Percentiles rank a stretch among this genome's conserved stretches.
Conservation (phyloP, 1,140 invertebrate genomes). For the Pectinophora gossypiella region DNA sequence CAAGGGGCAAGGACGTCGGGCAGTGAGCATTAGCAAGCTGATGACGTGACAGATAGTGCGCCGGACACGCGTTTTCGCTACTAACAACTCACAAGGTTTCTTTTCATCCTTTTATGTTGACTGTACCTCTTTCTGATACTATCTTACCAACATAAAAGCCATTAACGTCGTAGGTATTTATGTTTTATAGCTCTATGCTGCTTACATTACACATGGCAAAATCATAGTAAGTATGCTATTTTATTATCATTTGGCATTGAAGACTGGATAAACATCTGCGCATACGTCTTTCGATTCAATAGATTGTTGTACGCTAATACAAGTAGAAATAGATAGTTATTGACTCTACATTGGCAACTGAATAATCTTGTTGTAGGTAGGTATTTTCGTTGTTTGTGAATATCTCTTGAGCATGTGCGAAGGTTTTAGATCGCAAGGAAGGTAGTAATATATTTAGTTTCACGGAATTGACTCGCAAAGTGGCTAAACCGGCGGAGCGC, state of each 20-base stretch:
- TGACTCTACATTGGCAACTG: not conserved
- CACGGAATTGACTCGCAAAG: not conserved
- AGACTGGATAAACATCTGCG: slow-evolving; percentile 21
- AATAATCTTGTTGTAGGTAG: too few relatives aligned
- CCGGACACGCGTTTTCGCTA: slow-evolving; percentile 17
- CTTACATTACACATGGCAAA: not conserved
- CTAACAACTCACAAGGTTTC: slow-evolving; percentile 4
- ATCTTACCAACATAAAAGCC: not conserved
- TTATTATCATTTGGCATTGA: slow-evolving; percentile 27
- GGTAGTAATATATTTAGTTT: not conserved
- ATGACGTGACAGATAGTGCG: slow-evolving; percentile 31
- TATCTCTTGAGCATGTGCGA: too few relatives aligned
- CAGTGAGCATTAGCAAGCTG: slow-evolving; percentile 30
- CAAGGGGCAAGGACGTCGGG: slow-evolving; percentile 46
- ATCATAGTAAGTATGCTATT: not conserved
- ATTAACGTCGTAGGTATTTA: not conserved
- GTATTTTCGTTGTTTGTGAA: too few relatives aligned
- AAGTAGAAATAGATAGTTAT: not conserved
- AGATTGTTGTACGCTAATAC: too few relatives aligned
- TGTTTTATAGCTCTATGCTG: not conserved
- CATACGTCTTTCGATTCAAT: slow-evolving; percentile 15
- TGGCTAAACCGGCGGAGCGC: not conserved
- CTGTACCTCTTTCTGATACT: slow-evolving; percentile 7
- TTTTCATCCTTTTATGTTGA: slow-evolving; percentile 23
- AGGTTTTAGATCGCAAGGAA: too few relatives aligned